Conservation (phyloP, 1,140 invertebrate species). For the Harlomillsia oculata region DNA sequence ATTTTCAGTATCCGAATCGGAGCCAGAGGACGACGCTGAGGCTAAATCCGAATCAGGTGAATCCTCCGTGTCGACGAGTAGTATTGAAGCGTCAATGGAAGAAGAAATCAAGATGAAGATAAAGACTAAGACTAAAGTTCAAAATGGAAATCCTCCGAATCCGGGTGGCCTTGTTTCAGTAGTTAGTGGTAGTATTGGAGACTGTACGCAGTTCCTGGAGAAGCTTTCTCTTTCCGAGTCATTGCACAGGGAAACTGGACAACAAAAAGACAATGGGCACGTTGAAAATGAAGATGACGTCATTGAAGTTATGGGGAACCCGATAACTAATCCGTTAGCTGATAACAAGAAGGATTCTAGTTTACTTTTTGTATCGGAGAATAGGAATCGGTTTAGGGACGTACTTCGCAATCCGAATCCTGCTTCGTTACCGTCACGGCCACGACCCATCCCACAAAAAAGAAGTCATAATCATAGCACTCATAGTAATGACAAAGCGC, state of each 20-base stretch:
- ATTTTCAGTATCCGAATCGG: conserved; percentile 11
- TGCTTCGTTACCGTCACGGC: conserved; percentile 9
- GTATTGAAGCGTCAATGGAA: neutral
- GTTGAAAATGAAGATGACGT: neutral
- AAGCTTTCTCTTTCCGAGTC: too few relatives aligned
- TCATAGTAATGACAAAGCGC: conserved; percentile 4
- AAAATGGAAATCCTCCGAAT: neutral
- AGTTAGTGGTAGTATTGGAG: too few relatives aligned
- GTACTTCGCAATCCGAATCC: neutral
- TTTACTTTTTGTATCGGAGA: neutral
- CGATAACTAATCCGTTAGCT: neutral
- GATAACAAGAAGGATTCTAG: neutral
- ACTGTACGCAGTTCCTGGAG: too few relatives aligned
- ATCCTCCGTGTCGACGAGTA: conserved; percentile 17
- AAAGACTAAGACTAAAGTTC: neutral
- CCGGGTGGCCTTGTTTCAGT: neutral
- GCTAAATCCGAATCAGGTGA: neutral
- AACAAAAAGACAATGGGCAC: neutral
- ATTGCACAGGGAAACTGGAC: neutral
- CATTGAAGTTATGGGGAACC: too few relatives aligned
- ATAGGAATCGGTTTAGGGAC: neutral
- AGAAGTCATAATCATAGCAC: conserved; percentile 6
- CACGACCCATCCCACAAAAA: conserved; percentile 11
- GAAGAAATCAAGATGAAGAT: neutral
- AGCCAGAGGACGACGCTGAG: neutral